These are phyloP conservation scores for Synergus laeviventris DNA, from an alignment of 2,888 invertebrate genomes.

Conservation along the genomic window DNA sequence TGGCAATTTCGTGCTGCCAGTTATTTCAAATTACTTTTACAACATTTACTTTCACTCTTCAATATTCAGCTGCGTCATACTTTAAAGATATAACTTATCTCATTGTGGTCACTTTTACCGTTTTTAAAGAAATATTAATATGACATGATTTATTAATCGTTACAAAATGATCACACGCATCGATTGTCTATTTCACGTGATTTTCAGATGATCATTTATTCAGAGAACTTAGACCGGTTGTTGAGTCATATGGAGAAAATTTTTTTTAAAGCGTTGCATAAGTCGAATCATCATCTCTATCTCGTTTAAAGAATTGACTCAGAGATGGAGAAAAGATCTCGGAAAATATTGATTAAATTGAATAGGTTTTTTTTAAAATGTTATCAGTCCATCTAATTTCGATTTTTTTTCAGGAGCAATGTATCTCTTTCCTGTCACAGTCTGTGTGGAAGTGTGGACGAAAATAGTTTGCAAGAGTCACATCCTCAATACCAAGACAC, in stretches of 20 bases:
- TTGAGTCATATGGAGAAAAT: neutral
- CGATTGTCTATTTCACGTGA: slow-evolving; percentile 20
- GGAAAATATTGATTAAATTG: neutral
- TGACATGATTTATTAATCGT: slow-evolving; percentile 37
- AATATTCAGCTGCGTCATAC: neutral
- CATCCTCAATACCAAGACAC: slow-evolving; percentile 77
- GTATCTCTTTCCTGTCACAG: slow-evolving; percentile 72
- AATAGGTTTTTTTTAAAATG: neutral
- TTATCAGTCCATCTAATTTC: neutral
- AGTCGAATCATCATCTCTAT: slow-evolving; percentile 44
- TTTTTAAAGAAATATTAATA: slow-evolving; percentile 11
- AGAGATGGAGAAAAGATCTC: too few species aligned
- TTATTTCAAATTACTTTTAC: neutral
- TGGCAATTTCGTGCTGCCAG: neutral
- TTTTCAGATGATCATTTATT: slow-evolving; percentile 11
- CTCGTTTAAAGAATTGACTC: neutral
- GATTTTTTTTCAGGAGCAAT: slow-evolving; percentile 67
- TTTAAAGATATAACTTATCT: neutral
- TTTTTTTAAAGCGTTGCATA: neutral
- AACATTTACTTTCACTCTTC: neutral
- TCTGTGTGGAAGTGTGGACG: slow-evolving; percentile 67
- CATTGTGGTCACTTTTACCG: neutral
- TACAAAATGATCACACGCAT: neutral
- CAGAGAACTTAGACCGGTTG: neutral
- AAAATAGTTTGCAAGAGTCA: slow-evolving; percentile 68